A percentile compares a stretch with the other conserved stretches of the same genome.
Conservation (phyloP, 2,888 invertebrate species). For the Sclerodermus sp. region DNA sequence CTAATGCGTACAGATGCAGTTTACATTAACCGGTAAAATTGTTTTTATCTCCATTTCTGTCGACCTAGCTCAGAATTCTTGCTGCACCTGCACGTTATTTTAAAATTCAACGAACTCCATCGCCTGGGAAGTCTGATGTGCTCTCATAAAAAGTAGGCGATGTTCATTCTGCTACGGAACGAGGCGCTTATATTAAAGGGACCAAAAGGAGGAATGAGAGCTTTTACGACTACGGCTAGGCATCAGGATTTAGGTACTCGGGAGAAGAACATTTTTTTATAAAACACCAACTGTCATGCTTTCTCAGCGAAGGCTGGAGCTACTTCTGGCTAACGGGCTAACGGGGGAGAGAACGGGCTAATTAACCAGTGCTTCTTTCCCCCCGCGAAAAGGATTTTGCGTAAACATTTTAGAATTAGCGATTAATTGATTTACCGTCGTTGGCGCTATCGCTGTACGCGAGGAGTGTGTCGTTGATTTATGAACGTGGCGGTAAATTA, state of each 20-base stretch:
- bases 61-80: too few relatives aligned
- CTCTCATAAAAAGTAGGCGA: background rate
- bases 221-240: background rate
- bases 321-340: background rate
- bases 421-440: too few relatives aligned
- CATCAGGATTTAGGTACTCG: background rate
- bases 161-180: background rate
- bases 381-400: too few relatives aligned
- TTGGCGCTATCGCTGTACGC: too few relatives aligned
- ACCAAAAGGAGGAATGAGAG: background rate
- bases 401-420: too few relatives aligned
- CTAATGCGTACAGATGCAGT: too few relatives aligned
- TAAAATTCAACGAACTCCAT: background rate
- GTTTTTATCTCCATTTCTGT: too few relatives aligned
- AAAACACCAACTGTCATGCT: background rate
- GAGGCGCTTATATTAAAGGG: background rate
- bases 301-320: background rate
- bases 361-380: too few relatives aligned
- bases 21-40: too few relatives aligned
- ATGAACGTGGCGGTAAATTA: too few relatives aligned
- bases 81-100: background rate
- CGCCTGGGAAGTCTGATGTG: background rate
- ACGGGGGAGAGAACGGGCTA: too few relatives aligned
- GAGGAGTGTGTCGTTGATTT: too few relatives aligned
- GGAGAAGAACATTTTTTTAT: slow-evolving; percentile 11